Percentiles rank a stretch among this genome's conserved stretches.
Evolutionary conservation across 2,113 vertebrate species (phyloP).

Genomic region (Xenopus borealis): DNA sequence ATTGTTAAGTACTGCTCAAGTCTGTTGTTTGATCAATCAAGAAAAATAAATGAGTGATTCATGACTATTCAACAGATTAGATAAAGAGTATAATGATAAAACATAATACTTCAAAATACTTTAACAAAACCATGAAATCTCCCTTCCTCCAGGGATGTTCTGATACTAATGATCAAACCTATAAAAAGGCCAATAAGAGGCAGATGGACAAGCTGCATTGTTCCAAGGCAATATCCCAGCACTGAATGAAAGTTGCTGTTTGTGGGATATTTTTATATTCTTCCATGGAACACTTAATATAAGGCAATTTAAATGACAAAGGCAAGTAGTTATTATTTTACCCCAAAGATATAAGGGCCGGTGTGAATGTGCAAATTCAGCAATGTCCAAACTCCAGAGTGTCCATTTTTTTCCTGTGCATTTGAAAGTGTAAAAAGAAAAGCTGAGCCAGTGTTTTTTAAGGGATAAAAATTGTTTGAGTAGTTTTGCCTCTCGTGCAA

Average conservation of each 20-base stretch:
- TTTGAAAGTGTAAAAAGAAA: constrained; percentile 31
- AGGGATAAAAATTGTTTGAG: constrained; percentile 31
- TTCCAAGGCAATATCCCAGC: not conserved
- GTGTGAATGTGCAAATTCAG: constrained; percentile 39
- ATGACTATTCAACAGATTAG: too few species aligned
- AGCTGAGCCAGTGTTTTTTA: constrained; percentile 34
- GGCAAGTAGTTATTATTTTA: constrained; percentile 44
- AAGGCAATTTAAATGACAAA: constrained; percentile 45
- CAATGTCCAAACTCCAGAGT: constrained; percentile 41
- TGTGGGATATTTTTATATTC: constrained; percentile 31
- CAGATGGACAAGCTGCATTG: not conserved
- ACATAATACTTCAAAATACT: too few species aligned
- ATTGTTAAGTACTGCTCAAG: too few species aligned
- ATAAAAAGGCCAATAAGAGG: not conserved
- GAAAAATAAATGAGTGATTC: too few species aligned
- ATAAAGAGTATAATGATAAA: too few species aligned
- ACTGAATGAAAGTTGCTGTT: constrained; percentile 19
- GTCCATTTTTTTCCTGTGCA: constrained; percentile 41
- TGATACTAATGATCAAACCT: not conserved
- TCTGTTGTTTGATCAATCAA: too few species aligned
- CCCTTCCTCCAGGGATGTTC: too few species aligned
- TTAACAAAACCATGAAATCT: too few species aligned
- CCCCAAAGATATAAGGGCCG: constrained; percentile 44
- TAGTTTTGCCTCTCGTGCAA: constrained; percentile 20
- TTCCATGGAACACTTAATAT: constrained; percentile 26